phyloP scores from a whole-genome alignment of 64 coral and sea anemone species.

The Pocillopora damicornis region DNA sequence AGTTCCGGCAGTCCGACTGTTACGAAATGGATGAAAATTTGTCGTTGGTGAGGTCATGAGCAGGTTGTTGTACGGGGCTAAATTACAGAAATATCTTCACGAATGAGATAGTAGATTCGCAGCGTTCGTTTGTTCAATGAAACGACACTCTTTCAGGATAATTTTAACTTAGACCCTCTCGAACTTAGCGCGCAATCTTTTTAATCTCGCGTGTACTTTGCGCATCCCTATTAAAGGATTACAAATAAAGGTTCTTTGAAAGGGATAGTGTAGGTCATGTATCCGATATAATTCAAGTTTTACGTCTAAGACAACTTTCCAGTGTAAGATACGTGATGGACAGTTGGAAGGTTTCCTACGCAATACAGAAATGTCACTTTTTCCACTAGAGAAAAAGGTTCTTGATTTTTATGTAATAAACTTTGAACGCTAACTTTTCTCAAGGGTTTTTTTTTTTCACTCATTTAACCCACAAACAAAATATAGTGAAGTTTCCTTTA shows the following conservation, averaged over 20 bases:
- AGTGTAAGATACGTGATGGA: not conserved
- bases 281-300: not conserved
- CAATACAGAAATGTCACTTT: no score
- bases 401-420: no score
- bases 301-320: no score
- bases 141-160: no score
- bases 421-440: no score
- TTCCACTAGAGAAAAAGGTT: no score
- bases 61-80: not conserved
- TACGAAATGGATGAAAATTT: not conserved
- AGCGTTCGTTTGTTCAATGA: no score
- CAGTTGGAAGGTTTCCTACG: no score
- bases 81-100: conserved; percentile 7
- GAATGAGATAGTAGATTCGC: not conserved
- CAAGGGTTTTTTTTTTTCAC: no score
- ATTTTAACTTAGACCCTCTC: no score
- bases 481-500: not conserved
- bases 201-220: not conserved
- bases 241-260: not conserved
- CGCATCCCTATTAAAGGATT: not conserved
- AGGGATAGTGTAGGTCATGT: not conserved
- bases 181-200: not conserved
- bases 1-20: not conserved
- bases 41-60: not conserved
- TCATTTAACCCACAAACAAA: no score